A percentile compares a stretch with the other conserved stretches of the same genome.
phyloP scores from a whole-genome alignment of 2,797 vertebrate species.

The Poeciliopsis turneri region DNA sequence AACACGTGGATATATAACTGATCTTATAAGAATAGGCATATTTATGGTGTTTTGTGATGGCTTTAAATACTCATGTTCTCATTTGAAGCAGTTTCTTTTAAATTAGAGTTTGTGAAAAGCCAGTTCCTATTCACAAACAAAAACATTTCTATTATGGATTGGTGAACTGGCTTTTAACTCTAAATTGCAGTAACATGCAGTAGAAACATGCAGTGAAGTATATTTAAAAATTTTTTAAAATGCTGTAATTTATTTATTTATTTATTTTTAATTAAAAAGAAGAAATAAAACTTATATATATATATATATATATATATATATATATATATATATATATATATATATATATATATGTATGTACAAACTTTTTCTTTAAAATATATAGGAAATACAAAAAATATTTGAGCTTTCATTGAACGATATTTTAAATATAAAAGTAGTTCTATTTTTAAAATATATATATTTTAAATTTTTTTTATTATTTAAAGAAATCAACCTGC shows the following conservation, averaged over 20 bases:
- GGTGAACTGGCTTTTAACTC: slow-evolving; percentile 15
- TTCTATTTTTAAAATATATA: background rate
- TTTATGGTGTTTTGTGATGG: slow-evolving; percentile 49
- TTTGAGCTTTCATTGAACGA: background rate
- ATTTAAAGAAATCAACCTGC: background rate
- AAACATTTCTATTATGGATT: slow-evolving; percentile 36
- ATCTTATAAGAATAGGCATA: slow-evolving; percentile 30
- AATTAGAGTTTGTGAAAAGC: slow-evolving; percentile 18
- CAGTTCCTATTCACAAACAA: slow-evolving; percentile 24
- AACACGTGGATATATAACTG: slow-evolving; percentile 22
- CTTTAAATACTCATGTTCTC: slow-evolving; percentile 46
- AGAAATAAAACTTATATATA: background rate
- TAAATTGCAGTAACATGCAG: background rate
- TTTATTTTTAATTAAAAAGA: background rate
- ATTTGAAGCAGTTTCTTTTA: slow-evolving; percentile 42
- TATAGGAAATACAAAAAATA: background rate
- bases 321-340: too few species aligned
- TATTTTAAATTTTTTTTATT: background rate
- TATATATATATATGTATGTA: too few species aligned
- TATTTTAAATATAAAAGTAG: too few species aligned
- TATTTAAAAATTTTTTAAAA: background rate
- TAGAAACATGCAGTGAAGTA: background rate
- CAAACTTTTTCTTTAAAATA: background rate
- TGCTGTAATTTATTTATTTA: background rate
- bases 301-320: too few species aligned